phyloP scores from a whole-genome alignment of 2,797 vertebrate species.

The Spatula versicolor region DNA sequence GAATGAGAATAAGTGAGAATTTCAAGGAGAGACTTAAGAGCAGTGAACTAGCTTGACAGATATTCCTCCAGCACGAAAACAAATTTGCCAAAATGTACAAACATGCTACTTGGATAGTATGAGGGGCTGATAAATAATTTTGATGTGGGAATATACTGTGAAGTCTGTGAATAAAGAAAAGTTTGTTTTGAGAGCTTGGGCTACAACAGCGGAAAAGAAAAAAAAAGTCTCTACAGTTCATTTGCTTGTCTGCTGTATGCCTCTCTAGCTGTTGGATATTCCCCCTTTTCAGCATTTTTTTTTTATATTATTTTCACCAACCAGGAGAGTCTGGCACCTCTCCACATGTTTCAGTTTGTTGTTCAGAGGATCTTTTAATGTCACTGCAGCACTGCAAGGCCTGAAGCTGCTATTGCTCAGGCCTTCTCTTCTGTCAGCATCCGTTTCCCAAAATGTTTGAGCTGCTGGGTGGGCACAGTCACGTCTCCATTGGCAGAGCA shows the following conservation, averaged over 20 bases:
- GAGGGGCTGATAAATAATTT: not conserved
- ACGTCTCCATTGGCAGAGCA: not conserved
- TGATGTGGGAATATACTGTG: not conserved
- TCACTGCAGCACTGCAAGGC: accelerated
- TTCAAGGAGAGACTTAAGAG: not conserved
- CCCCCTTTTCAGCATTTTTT: not conserved
- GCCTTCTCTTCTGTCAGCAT: not conserved
- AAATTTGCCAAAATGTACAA: not conserved
- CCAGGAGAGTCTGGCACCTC: not conserved
- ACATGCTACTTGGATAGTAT: not conserved
- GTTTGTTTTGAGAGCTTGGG: not conserved
- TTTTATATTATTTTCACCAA: not conserved
- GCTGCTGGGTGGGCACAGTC: not conserved
- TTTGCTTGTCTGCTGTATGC: not conserved
- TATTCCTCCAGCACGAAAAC: not conserved
- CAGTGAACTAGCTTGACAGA: not conserved
- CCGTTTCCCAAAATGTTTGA: not conserved
- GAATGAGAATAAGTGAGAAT: not conserved
- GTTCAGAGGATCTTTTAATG: not conserved
- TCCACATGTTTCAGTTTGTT: not conserved
- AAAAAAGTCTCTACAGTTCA: accelerated
- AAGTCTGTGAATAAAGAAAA: not conserved
- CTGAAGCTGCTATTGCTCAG: not conserved
- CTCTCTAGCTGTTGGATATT: not conserved
- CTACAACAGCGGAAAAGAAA: not conserved